Evolutionary conservation across 1,140 invertebrate genomes (phyloP).

Genomic region (Drosophila melanogaster): DNA sequence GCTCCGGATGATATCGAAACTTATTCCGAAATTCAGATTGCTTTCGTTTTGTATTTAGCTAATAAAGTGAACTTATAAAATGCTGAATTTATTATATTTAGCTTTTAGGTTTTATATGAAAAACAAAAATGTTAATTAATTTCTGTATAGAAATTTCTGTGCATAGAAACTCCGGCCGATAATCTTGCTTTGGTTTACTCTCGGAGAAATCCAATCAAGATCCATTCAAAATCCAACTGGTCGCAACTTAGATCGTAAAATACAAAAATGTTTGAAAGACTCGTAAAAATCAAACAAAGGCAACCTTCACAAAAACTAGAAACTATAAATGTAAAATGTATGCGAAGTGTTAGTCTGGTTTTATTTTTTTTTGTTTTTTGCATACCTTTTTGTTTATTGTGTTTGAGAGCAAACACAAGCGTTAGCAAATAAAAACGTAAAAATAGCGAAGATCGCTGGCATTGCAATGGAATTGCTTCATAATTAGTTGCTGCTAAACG

Average conservation of each 20-base stretch:
- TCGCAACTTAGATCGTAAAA: constrained; percentile 27
- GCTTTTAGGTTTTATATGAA: no score
- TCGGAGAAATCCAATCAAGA: constrained; percentile 19
- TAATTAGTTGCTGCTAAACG: constrained; percentile 72
- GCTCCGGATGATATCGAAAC: not conserved
- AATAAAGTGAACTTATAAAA: no score
- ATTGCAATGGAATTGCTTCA: constrained; percentile 58
- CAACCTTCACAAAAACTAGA: constrained; percentile 53
- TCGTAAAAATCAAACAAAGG: constrained; percentile 36
- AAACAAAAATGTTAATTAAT: not conserved
- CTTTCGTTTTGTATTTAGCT: not conserved
- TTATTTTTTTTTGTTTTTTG: constrained; percentile 25
- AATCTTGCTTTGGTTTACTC: not conserved
- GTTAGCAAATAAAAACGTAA: constrained; percentile 14
- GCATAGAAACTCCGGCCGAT: not conserved
- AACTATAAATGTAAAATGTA: constrained; percentile 45
- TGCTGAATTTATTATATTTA: no score
- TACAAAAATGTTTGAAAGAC: constrained; percentile 34
- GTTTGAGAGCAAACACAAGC: constrained; percentile 67
- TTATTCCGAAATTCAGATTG: not conserved
- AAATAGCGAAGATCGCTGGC: constrained; percentile 12
- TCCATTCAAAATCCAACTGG: constrained; percentile 8
- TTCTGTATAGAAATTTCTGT: not conserved
- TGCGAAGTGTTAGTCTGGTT: constrained; percentile 43
- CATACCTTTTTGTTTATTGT: constrained; percentile 55